Evolutionary conservation across 2,113 vertebrate genomes (phyloP).

Genomic region (Pavo muticus): DNA sequence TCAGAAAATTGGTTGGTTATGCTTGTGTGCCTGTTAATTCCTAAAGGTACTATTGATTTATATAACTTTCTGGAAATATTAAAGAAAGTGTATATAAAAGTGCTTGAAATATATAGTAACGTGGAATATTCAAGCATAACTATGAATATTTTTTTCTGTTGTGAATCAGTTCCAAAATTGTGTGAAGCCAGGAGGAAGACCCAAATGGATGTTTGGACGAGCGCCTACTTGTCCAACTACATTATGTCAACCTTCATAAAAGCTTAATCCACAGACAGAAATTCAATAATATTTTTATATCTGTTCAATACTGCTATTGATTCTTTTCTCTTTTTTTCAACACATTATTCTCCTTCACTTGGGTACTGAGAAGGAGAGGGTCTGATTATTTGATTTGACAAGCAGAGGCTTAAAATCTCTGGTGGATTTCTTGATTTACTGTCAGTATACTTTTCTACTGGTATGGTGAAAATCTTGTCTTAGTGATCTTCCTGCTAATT

Average conservation of each 20-base stretch:
- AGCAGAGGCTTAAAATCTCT: background rate
- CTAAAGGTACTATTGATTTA: background rate
- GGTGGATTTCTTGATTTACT: background rate
- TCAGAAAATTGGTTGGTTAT: background rate
- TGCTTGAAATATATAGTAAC: background rate
- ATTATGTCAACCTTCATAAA: background rate
- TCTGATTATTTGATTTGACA: background rate
- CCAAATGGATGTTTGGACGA: background rate
- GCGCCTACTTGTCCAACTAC: background rate
- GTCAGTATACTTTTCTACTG: background rate
- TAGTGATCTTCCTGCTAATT: background rate
- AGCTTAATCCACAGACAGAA: conserved; percentile 10
- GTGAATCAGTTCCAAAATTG: background rate
- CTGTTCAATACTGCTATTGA: conserved; percentile 2
- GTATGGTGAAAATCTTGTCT: background rate
- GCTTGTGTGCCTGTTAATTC: background rate
- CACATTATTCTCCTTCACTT: background rate
- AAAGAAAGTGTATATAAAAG: background rate
- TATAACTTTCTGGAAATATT: background rate
- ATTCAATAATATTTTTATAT: conserved; percentile 30
- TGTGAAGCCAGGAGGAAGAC: background rate
- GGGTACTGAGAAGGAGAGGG: background rate
- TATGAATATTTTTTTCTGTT: background rate
- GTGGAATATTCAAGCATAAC: background rate
- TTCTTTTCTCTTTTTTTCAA: background rate